Base-by-base conservation (phyloP, 2,113 vertebrate genomes). In the Sceloporus tristichus region DNA sequence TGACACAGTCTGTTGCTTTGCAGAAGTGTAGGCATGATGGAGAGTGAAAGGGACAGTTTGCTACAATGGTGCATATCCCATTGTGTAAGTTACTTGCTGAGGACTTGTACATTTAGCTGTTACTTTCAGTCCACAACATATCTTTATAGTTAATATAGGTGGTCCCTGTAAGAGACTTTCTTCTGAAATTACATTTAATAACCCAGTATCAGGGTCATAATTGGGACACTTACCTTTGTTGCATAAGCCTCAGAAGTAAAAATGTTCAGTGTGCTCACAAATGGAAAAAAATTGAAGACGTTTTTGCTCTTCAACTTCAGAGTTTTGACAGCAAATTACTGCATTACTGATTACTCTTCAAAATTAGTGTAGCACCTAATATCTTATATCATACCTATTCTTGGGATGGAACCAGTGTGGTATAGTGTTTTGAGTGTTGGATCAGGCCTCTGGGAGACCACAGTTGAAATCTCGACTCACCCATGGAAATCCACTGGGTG, bases 1-100 rank as follows among this genome's bases (percentile, higher is more conserved):
- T 54, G 80, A 82, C 80, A 83, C 40, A 76, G 5, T 76, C 71
- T 76, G 71, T 76, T 66, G 42, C 29, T 87, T 68, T 42, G 42
- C 14, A 10, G 87, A 88, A 83, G 38, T 23, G 40, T 5, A n/a
- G 59, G 75, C 75, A 23, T 9, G 19, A 19, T 53, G 42, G 40
- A 78, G 29, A 68, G 9, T 48, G 27, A 83, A 83, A 83, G 14
- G 14, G 62, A 38, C 23, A 9, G 16, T 86, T 70, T 70, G 42
- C 34, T 23, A 6, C 48, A 38, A 23, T 14, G 9, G 23, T 54
- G 27, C 65, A 56, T 48, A 29, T 77, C 73, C n/a, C 19, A 74
- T n/a, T 80, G 27, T 56, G 53, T 19, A 59, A 23, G 7, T n/a
- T 62, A 16, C 78, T 73, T 54, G 40, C 38, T 23, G 9, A 54